Conservation (phyloP, 2,888 invertebrate species). For the Corbicula japonica region DNA sequence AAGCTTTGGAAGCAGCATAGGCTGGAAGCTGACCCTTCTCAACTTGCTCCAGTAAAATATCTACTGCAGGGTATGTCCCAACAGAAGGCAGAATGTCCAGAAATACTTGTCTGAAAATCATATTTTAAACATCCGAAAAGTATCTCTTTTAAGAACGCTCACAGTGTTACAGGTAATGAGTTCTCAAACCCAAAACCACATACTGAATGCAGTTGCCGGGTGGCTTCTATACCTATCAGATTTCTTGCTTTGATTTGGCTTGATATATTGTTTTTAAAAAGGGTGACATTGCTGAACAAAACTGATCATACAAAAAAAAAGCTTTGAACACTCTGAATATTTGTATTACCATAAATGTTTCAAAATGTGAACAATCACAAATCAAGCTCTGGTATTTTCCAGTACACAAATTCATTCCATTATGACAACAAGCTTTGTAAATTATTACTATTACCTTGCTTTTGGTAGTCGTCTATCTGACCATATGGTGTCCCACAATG, state of each 20-base stretch:
- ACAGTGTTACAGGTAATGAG: no score
- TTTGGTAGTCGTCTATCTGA: neutral
- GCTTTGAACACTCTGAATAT: no score
- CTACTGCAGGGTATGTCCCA: constrained; percentile 80
- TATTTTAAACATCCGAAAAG: no score
- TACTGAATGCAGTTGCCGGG: constrained; percentile 1
- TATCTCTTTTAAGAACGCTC: no score
- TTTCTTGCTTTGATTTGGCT: constrained; percentile 4
- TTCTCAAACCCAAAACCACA: constrained; percentile 17
- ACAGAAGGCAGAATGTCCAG: constrained; percentile 78
- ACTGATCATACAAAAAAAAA: no score
- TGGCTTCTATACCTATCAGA: constrained; percentile 17
- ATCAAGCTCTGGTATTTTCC: no score
- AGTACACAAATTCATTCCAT: no score
- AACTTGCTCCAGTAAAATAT: constrained; percentile 63
- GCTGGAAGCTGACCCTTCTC: constrained; percentile 44
- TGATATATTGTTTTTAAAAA: constrained; percentile 1
- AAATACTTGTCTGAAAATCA: constrained; percentile 75
- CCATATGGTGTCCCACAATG: neutral
- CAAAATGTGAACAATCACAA: no score
- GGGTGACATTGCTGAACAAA: no score
- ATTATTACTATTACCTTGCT: constrained; percentile 10
- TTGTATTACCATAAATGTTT: no score
- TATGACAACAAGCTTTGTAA: neutral
- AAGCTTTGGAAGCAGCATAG: constrained; percentile 36